Evolutionary conservation across 2,888 invertebrate genomes (phyloP).

Genomic region (Platypus cylindrus): DNA sequence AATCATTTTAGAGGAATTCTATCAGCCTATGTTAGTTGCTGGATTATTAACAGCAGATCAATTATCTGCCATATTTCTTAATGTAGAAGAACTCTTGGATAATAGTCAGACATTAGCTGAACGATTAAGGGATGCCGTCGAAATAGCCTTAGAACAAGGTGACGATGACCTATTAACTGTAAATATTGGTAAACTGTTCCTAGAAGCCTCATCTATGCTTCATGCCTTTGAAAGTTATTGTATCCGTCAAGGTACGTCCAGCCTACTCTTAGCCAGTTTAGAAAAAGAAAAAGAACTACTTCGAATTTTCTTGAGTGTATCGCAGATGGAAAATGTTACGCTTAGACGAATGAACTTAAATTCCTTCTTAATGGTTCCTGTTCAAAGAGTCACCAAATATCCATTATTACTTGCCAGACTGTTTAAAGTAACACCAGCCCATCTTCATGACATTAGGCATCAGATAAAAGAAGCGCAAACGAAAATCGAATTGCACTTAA

Average conservation of each 20-base stretch:
- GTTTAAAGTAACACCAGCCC: conserved; percentile 78
- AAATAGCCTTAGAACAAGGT: conserved; percentile 67
- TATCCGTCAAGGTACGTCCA: conserved; percentile 83
- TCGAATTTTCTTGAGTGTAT: conserved; percentile 86
- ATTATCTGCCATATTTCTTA: conserved; percentile 82
- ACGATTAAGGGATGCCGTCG: conserved; percentile 73
- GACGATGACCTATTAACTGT: conserved; percentile 77
- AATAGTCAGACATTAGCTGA: conserved; percentile 74
- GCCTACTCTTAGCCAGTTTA: conserved; percentile 72
- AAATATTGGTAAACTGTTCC: conserved; percentile 79
- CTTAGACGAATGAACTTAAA: conserved; percentile 90
- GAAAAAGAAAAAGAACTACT: conserved; percentile 92
- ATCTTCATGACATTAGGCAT: conserved; percentile 67
- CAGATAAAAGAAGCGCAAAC: conserved; percentile 78
- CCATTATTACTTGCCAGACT: conserved; percentile 82
- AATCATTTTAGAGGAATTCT: conserved; percentile 86
- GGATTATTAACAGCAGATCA: conserved; percentile 85
- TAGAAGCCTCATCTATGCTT: conserved; percentile 85
- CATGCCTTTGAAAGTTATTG: conserved; percentile 93
- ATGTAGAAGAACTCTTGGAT: conserved; percentile 82
- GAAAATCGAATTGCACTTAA: conserved; percentile 84
- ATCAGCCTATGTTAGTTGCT: conserved; percentile 85
- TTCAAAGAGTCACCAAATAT: conserved; percentile 94
- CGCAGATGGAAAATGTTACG: conserved; percentile 92
- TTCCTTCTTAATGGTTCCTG: conserved; percentile 96